Percentiles rank a stretch among this genome's conserved stretches.
Conservation (phyloP, 2,797 vertebrate genomes). For the Ctenochaetus hawaiiensis region DNA sequence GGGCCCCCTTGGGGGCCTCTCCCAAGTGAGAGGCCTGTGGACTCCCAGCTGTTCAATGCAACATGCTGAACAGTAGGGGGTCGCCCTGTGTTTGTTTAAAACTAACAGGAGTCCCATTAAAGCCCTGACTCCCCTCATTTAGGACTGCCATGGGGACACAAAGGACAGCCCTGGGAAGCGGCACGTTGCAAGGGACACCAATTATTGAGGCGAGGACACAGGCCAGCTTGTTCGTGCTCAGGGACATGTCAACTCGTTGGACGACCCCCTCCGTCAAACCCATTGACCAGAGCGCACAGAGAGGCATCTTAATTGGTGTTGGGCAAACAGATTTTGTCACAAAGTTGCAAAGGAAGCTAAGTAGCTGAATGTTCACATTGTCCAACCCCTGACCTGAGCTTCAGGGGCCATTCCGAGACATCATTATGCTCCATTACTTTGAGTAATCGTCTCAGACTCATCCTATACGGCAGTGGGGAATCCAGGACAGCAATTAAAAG, state of each 20-base stretch:
- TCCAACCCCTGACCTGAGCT: constrained; percentile 88
- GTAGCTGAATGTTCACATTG: constrained; percentile 92
- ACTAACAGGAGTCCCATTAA: constrained; percentile 88
- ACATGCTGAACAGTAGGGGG: constrained; percentile 87
- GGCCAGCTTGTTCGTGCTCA: constrained; percentile 87
- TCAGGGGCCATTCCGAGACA: constrained; percentile 79
- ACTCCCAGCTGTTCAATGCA: constrained; percentile 86
- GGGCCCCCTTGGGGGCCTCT: constrained; percentile 58
- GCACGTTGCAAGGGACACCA: constrained; percentile 90
- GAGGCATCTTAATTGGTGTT: constrained; percentile 91
- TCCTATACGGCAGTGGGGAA: constrained; percentile 81
- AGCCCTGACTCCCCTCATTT: constrained; percentile 89
- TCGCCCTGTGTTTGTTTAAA: constrained; percentile 89
- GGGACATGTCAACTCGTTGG: constrained; percentile 88
- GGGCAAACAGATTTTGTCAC: constrained; percentile 92
- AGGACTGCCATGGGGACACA: constrained; percentile 87
- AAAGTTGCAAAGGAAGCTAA: constrained; percentile 92
- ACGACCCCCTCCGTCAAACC: constrained; percentile 88
- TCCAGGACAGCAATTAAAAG: constrained; percentile 89
- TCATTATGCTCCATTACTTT: constrained; percentile 89
- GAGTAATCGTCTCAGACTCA: constrained; percentile 87
- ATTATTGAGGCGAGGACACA: constrained; percentile 87
- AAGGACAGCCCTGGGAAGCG: constrained; percentile 88
- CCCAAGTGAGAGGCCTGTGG: constrained; percentile 65
- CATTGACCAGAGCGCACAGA: constrained; percentile 84